Evolutionary conservation across 2,797 vertebrate species (phyloP).

Genomic region (Enteromius treurensis): DNA sequence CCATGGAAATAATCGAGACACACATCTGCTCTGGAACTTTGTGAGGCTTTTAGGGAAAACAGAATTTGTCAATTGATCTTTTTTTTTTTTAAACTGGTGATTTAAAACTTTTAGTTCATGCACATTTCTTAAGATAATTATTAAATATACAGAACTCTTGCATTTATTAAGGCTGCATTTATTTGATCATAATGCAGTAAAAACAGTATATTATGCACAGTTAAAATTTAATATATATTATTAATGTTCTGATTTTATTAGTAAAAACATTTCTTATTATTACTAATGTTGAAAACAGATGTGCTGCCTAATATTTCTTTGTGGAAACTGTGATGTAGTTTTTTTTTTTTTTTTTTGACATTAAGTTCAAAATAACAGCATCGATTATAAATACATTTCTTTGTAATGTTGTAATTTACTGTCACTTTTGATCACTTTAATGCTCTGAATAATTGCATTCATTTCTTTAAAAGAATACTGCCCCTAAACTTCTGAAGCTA

Average conservation of each 20-base stretch:
- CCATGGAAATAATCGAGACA: conserved; percentile 35
- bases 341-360: neutral
- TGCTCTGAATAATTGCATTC: neutral
- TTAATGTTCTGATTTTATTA: neutral
- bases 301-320: neutral
- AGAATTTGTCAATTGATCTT: neutral
- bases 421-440: neutral
- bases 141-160: neutral
- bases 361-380: neutral
- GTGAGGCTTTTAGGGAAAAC: neutral
- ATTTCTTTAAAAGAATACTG: neutral
- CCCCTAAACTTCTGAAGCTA: neutral
- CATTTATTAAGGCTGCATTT: neutral
- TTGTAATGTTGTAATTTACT: neutral
- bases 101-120: neutral
- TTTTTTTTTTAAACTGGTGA: neutral
- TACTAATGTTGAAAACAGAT: neutral
- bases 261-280: neutral
- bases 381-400: neutral
- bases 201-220: neutral
- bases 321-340: neutral
- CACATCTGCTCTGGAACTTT: conserved; percentile 2
- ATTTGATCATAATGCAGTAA: neutral
- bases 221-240: neutral
- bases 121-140: neutral